Conservation (phyloP, 1,140 invertebrate species). For the Himalopsyche phryganea region DNA sequence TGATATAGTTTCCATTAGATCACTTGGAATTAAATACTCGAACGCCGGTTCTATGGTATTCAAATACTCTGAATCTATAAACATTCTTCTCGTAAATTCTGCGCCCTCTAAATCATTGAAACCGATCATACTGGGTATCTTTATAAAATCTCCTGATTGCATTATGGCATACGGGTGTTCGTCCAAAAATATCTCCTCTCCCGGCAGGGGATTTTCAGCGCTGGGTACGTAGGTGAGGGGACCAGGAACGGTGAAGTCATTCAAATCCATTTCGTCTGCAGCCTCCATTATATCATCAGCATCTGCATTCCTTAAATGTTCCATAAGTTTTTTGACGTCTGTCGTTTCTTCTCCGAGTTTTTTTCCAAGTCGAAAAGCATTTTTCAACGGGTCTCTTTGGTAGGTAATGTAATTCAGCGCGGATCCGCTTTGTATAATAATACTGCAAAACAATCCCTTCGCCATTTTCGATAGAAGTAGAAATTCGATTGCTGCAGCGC, state of each 20-base stretch:
- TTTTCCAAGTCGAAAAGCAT: constrained; percentile 51
- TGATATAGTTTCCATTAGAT: neutral
- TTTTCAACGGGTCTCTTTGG: constrained; percentile 45
- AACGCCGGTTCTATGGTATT: neutral
- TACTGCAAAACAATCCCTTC: constrained; percentile 34
- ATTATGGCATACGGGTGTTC: constrained; percentile 22
- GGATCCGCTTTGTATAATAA: constrained; percentile 50
- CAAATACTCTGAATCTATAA: neutral
- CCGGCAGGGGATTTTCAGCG: constrained; percentile 20
- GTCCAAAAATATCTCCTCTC: constrained; percentile 22
- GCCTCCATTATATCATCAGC: constrained; percentile 34
- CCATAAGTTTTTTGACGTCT: constrained; percentile 39
- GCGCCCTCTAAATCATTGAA: constrained; percentile 29
- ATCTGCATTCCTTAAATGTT: constrained; percentile 25
- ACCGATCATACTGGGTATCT: constrained; percentile 30
- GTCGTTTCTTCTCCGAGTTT: constrained; percentile 47
- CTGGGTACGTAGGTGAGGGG: constrained; percentile 9
- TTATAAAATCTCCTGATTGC: constrained; percentile 26
- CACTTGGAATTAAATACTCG: neutral
- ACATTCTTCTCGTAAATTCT: neutral
- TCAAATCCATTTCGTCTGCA: constrained; percentile 34
- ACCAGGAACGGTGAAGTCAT: constrained; percentile 31
- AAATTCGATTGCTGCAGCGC: constrained; percentile 46
- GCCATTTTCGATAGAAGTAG: constrained; percentile 34
- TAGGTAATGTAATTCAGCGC: constrained; percentile 59